A percentile compares a stretch with the other conserved stretches of the same genome.
These are phyloP conservation scores for Caenorhabditis auriculariae DNA, from an alignment of 2,888 invertebrate genomes.

Conservation along the genomic window DNA sequence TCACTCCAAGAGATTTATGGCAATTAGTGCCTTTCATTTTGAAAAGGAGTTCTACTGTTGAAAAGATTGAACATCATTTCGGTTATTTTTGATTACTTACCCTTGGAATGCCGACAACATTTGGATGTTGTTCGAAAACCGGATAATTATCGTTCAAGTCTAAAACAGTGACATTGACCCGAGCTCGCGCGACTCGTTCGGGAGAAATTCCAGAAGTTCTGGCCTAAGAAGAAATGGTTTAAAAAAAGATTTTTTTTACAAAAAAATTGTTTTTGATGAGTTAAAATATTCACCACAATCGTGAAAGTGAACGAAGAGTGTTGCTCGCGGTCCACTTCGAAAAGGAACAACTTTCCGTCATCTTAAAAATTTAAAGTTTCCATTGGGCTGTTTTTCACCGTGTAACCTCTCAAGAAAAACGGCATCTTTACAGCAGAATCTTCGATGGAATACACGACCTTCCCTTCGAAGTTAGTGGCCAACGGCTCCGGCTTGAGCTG, in stretches of 20 bases:
- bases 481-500: conserved; percentile 42
- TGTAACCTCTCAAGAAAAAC: conserved; percentile 9
- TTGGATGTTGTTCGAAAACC: conserved; percentile 33
- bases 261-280: too few relatives aligned
- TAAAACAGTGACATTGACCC: conserved; percentile 49
- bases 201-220: too few relatives aligned
- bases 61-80: too few relatives aligned
- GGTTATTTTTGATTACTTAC: conserved; percentile 10
- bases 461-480: conserved; percentile 1
- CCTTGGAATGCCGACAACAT: conserved; percentile 23
- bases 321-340: conserved; percentile 54
- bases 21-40: too few relatives aligned
- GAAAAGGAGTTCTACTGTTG: too few relatives aligned
- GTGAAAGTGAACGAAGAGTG: conserved; percentile 35
- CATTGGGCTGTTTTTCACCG: neutral
- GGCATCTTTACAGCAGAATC: conserved; percentile 20
- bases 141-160: conserved; percentile 61
- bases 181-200: conserved; percentile 16
- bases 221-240: neutral
- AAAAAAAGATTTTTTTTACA: neutral
- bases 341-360: conserved; percentile 48
- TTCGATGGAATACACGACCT: conserved; percentile 22
- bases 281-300: conserved; percentile 25
- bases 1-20: too few relatives aligned
- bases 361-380: conserved; percentile 1